These are phyloP conservation scores for Drosophila repleta DNA, from an alignment of 1,140 invertebrate species.

Conservation along the genomic window DNA sequence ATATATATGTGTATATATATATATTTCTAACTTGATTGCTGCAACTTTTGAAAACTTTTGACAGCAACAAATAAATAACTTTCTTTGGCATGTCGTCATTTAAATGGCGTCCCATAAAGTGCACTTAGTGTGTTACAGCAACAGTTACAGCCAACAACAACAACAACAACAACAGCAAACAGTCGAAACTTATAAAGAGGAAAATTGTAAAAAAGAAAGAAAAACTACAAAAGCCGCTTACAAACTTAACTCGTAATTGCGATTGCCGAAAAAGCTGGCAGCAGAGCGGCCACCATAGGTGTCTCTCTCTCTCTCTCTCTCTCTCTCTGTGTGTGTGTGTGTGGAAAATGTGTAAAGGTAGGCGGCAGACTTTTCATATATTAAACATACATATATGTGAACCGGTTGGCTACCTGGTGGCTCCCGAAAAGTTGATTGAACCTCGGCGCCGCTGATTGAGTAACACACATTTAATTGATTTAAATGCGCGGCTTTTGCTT, in stretches of 20 bases:
- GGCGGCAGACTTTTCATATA: slow-evolving; percentile 1
- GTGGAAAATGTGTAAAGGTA: slow-evolving; percentile 29
- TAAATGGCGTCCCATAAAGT: slow-evolving; percentile 37
- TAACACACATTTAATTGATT: slow-evolving; percentile 71
- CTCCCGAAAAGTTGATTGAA: slow-evolving; percentile 68
- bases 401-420: slow-evolving; percentile 54
- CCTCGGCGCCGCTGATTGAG: slow-evolving; percentile 42
- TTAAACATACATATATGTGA: slow-evolving; percentile 8
- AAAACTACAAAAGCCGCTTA: slow-evolving; percentile 66
- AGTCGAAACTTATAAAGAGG: not conserved
- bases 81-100: slow-evolving; percentile 44
- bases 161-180: not conserved
- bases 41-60: slow-evolving; percentile 3
- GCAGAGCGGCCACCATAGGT: not conserved
- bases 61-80: slow-evolving; percentile 31
- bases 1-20: not conserved
- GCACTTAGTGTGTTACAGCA: slow-evolving; percentile 39
- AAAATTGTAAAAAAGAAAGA: slow-evolving; percentile 18
- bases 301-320: not conserved
- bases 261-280: slow-evolving; percentile 59
- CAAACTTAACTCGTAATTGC: slow-evolving; percentile 63
- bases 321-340: not conserved
- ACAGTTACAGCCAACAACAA: slow-evolving; percentile 15
- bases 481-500: slow-evolving; percentile 63
- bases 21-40: slow-evolving; percentile 4